A percentile compares a stretch with the other conserved stretches of the same genome.
phyloP scores from a whole-genome alignment of 2,888 invertebrate species.

The Encarsia formosa region DNA sequence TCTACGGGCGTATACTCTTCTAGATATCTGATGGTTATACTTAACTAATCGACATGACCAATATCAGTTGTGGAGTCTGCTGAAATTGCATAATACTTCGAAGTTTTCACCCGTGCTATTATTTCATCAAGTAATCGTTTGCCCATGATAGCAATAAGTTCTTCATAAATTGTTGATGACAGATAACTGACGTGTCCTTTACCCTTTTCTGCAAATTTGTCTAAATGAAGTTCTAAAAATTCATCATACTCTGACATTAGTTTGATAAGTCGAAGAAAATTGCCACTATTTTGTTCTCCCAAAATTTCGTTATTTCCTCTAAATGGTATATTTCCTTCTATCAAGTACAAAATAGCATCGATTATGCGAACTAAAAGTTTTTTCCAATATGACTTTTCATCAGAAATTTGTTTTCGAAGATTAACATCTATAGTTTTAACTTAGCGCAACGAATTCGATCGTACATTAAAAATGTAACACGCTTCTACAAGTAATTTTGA shows the following conservation, averaged over 20 bases:
- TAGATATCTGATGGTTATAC: slow-evolving; percentile 21
- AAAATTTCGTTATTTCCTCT: slow-evolving; percentile 26
- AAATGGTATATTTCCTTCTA: slow-evolving; percentile 27
- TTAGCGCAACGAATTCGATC: background rate
- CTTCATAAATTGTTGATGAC: background rate
- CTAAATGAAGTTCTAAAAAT: slow-evolving; percentile 16
- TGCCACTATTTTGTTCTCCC: slow-evolving; percentile 22
- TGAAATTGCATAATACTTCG: background rate
- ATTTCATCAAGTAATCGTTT: background rate
- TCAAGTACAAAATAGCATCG: slow-evolving; percentile 21
- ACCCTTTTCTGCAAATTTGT: slow-evolving; percentile 11
- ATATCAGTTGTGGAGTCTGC: background rate
- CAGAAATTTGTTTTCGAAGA: slow-evolving; percentile 13
- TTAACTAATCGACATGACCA: slow-evolving; percentile 26
- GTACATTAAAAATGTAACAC: slow-evolving; percentile 6
- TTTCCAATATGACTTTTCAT: slow-evolving; percentile 25
- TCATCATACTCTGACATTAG: slow-evolving; percentile 14
- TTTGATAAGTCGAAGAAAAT: slow-evolving; percentile 24
- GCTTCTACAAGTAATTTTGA: slow-evolving; percentile 13
- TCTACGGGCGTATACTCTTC: slow-evolving; percentile 12
- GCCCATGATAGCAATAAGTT: background rate
- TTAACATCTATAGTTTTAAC: background rate
- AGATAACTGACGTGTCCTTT: slow-evolving; percentile 8
- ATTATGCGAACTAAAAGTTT: slow-evolving; percentile 19
- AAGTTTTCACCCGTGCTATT: background rate